phyloP scores from a whole-genome alignment of 1,140 invertebrate species.

The Nautilus pompilius region DNA sequence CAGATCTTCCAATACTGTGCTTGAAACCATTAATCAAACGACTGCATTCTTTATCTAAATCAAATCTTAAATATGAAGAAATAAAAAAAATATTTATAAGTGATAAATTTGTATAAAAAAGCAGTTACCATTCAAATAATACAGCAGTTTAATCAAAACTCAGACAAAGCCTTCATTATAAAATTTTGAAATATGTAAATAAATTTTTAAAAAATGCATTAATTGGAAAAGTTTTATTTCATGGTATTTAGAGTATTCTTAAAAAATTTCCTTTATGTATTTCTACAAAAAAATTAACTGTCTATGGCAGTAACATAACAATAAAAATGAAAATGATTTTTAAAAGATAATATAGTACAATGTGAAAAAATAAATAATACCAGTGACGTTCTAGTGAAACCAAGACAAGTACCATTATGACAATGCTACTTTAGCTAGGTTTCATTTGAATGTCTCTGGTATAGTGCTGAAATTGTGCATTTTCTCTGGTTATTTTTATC shows the following conservation, averaged over 20 bases:
- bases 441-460: no score
- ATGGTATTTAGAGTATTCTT: neutral
- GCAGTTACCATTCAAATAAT: neutral
- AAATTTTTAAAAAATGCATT: neutral
- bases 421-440: no score
- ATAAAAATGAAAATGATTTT: no score
- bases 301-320: no score
- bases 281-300: no score
- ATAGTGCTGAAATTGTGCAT: constrained; percentile 14
- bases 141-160: neutral
- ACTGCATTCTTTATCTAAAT: constrained; percentile 29
- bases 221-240: neutral
- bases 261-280: no score
- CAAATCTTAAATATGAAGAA: constrained; percentile 14
- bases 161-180: no score
- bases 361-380: no score
- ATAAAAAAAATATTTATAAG: neutral
- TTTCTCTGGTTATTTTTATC: constrained; percentile 16
- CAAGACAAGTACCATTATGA: no score
- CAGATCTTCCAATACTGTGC: constrained; percentile 25
- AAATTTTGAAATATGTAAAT: neutral
- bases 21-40: constrained; percentile 32
- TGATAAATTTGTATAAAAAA: neutral
- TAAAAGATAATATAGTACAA: no score
- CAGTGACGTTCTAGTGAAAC: no score